These are phyloP conservation scores for Chaunax sp. DNA, from an alignment of 2,797 vertebrate genomes.

Conservation along the genomic window DNA sequence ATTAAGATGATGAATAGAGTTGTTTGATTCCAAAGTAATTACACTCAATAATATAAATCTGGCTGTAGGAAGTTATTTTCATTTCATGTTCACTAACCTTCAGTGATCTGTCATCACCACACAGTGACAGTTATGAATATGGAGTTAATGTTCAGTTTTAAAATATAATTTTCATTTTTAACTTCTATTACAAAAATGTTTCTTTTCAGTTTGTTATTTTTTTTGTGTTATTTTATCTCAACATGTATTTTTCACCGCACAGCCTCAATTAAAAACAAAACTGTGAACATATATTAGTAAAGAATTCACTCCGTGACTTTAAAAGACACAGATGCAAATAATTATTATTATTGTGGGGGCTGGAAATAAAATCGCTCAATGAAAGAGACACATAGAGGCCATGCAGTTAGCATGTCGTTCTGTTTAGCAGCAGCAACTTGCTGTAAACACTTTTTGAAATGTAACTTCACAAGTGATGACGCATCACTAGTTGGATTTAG, in stretches of 20 bases:
- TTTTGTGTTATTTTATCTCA: background rate
- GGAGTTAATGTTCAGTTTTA: background rate
- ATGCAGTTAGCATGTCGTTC: background rate
- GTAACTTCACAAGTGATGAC: constrained; percentile 26
- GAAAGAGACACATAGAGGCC: background rate
- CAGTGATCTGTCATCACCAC: background rate
- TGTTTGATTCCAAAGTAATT: background rate
- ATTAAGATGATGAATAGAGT: too few species aligned
- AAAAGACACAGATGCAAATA: background rate
- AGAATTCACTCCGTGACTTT: background rate
- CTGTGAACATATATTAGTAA: background rate
- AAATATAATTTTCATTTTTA: background rate
- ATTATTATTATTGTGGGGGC: too few species aligned
- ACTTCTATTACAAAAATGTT: background rate
- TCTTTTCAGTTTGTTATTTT: background rate
- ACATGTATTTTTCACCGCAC: background rate
- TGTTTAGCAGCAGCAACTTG: constrained; percentile 1
- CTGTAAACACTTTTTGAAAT: constrained; percentile 1
- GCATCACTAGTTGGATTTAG: constrained; percentile 42
- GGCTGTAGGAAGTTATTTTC: background rate
- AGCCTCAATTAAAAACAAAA: background rate
- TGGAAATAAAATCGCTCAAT: too few species aligned
- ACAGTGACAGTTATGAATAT: background rate
- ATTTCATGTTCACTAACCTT: background rate
- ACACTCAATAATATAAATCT: background rate